phyloP scores from a whole-genome alignment of 1,140 invertebrate species.

The Cyrtorhinus lividipennis region DNA sequence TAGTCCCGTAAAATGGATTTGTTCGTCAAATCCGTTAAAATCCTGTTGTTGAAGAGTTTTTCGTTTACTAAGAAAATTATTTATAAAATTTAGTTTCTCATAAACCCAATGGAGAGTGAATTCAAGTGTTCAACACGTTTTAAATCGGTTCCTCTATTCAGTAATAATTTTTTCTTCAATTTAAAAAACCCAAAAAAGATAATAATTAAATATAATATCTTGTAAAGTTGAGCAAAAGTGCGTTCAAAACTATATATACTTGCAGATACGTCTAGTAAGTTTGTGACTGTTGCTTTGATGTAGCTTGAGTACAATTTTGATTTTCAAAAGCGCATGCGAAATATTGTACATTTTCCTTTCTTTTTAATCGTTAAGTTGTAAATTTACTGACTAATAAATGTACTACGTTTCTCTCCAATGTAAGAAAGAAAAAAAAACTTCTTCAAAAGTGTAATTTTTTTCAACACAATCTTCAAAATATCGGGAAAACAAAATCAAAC shows the following conservation, averaged over 20 bases:
- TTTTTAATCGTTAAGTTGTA: slow-evolving; percentile 7
- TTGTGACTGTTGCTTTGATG: slow-evolving; percentile 22
- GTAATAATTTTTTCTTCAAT: slow-evolving; percentile 10
- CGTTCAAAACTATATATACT: slow-evolving; percentile 10
- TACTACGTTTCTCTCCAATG: neutral
- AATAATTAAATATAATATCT: slow-evolving; percentile 19
- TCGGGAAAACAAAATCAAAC: too few species aligned
- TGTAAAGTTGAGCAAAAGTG: slow-evolving; percentile 18
- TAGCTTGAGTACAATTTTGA: slow-evolving; percentile 17
- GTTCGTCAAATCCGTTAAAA: too few species aligned
- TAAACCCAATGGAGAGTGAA: too few species aligned
- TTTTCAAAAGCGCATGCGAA: slow-evolving; percentile 15
- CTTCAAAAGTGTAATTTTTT: too few species aligned
- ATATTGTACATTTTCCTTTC: neutral
- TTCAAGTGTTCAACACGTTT: too few species aligned
- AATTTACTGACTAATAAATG: neutral
- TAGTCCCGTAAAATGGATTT: too few species aligned
- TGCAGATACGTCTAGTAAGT: slow-evolving; percentile 18
- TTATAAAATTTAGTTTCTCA: too few species aligned
- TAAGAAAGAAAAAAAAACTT: neutral
- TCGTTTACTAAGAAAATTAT: neutral
- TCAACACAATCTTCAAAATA: too few species aligned
- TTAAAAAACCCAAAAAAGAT: slow-evolving; percentile 15
- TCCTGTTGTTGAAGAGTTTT: too few species aligned
- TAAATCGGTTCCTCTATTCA: slow-evolving; percentile 20